phyloP scores from a whole-genome alignment of 2,113 vertebrate species.

The Chlorocebus sabaeus region DNA sequence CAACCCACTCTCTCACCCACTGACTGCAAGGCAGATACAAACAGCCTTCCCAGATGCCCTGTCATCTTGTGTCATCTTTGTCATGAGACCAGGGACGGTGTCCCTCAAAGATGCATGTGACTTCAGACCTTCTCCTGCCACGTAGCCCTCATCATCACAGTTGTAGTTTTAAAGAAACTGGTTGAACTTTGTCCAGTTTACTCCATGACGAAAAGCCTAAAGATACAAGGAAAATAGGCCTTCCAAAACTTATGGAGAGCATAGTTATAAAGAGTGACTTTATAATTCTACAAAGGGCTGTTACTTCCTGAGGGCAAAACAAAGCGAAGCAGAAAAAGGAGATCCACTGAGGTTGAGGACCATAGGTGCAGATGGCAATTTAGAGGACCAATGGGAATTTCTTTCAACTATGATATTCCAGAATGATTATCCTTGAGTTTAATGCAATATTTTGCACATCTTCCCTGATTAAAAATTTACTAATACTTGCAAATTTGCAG shows the following conservation, averaged over 20 bases:
- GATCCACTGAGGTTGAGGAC: neutral
- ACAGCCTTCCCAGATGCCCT: neutral
- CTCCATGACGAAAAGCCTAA: neutral
- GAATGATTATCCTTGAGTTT: neutral
- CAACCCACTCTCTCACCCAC: slow-evolving; percentile 37
- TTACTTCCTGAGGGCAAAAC: neutral
- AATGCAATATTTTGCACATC: neutral
- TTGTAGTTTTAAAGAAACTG: neutral
- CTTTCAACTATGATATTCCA: neutral
- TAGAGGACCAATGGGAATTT: neutral
- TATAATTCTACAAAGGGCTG: neutral
- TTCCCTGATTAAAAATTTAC: neutral
- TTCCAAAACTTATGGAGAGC: neutral
- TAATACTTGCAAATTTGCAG: neutral
- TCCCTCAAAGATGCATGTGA: neutral
- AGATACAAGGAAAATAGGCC: neutral
- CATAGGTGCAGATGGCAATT: neutral
- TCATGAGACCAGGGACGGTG: slow-evolving; percentile 53
- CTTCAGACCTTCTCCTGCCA: neutral
- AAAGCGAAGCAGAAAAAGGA: neutral
- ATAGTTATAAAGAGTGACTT: neutral
- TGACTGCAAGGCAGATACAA: neutral
- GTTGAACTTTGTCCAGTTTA: neutral
- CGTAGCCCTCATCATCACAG: neutral
- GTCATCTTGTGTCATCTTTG: slow-evolving; percentile 30